phyloP scores from a whole-genome alignment of 1,140 invertebrate genomes.

The Brachionus paranguensis region DNA sequence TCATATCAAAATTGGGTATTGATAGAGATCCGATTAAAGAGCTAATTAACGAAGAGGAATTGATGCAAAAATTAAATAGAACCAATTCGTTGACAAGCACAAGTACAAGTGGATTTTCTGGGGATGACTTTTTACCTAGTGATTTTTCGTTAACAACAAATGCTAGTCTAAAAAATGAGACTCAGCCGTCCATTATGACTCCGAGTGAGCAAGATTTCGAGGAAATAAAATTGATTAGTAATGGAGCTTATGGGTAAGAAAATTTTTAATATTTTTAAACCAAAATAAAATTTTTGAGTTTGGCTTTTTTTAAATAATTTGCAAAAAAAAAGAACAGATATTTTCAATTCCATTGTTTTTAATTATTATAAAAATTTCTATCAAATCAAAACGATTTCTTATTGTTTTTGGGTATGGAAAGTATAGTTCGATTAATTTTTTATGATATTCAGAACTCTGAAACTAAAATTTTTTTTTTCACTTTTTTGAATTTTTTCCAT shows the following conservation, averaged over 20 bases:
- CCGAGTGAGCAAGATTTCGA: slow-evolving; percentile 93
- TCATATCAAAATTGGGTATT: slow-evolving; percentile 88
- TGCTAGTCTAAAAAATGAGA: slow-evolving; percentile 44
- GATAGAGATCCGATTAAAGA: slow-evolving; percentile 81
- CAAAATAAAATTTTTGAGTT: too few relatives aligned
- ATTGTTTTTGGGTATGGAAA: too few relatives aligned
- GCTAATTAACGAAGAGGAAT: slow-evolving; percentile 36
- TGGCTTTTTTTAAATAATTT: too few relatives aligned
- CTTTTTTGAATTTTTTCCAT: too few relatives aligned
- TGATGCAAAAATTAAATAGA: background rate
- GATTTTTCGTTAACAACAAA: background rate
- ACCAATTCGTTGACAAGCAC: background rate
- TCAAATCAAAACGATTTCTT: too few relatives aligned
- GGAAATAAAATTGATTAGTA: slow-evolving; percentile 91
- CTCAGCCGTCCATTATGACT: background rate
- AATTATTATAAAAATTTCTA: too few relatives aligned
- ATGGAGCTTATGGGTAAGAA: slow-evolving; percentile 73
- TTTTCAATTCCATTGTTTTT: too few relatives aligned
- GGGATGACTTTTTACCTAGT: background rate
- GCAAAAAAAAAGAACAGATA: too few relatives aligned
- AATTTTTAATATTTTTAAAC: slow-evolving; percentile 69
- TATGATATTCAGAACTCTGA: too few relatives aligned
- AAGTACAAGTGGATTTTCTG: slow-evolving; percentile 17
- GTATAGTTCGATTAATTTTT: too few relatives aligned
- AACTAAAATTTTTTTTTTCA: too few relatives aligned